These are phyloP conservation scores for Sceloporus tristichus DNA, from an alignment of 2,113 vertebrate species.

Conservation along the genomic window DNA sequence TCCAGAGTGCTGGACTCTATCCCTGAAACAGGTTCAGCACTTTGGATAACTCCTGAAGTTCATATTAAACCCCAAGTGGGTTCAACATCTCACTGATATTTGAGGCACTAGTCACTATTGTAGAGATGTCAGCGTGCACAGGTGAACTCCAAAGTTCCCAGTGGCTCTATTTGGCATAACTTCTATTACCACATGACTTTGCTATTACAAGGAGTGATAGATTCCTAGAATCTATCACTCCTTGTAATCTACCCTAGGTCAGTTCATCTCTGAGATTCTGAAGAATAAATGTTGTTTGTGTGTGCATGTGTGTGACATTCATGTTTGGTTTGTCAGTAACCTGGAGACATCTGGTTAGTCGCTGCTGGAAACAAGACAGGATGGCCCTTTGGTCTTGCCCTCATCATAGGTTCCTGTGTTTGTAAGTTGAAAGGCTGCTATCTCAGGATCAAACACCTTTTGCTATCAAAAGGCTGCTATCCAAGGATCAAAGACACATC, in stretches of 20 bases:
- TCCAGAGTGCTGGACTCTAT: no score
- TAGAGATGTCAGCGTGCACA: no score
- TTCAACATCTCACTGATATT: no score
- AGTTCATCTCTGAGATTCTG: not conserved
- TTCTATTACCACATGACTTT: not conserved
- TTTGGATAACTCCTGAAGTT: no score
- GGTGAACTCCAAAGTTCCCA: no score
- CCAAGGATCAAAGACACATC: conserved; percentile 5
- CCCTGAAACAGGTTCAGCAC: no score
- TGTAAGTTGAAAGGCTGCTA: conserved; percentile 5
- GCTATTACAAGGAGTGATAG: not conserved
- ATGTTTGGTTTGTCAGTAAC: not conserved
- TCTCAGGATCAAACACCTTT: conserved; percentile 12
- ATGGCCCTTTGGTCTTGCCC: not conserved
- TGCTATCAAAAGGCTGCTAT: conserved; percentile 24
- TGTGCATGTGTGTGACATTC: not conserved
- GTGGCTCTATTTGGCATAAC: not conserved
- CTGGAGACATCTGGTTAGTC: not conserved
- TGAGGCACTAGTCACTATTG: no score
- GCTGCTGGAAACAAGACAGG: not conserved
- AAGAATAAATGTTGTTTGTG: no score
- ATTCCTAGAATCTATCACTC: not conserved
- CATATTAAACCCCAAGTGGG: no score
- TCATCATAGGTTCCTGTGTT: not conserved
- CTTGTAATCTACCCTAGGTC: no score